A percentile compares a stretch with the other conserved stretches of the same genome.
Evolutionary conservation across 2,888 invertebrate species (phyloP).

Genomic region (Philonicus albiceps): DNA sequence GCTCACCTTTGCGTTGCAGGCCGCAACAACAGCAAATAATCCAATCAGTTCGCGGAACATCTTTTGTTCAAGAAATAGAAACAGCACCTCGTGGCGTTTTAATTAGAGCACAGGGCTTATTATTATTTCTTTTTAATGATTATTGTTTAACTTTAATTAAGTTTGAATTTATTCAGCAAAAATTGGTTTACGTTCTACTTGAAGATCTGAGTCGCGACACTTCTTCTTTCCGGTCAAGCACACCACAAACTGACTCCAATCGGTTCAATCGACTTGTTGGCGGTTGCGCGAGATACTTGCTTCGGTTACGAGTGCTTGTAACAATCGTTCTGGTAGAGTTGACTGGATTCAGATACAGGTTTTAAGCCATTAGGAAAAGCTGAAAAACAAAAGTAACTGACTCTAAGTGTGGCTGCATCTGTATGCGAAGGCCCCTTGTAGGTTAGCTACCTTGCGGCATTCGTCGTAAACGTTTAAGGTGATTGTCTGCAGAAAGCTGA

Average conservation of each 20-base stretch:
- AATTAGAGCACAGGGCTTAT: background rate
- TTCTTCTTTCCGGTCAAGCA: background rate
- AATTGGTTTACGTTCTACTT: background rate
- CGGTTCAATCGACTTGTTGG: background rate
- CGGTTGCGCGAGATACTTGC: background rate
- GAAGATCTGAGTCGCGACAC: background rate
- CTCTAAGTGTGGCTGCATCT: background rate
- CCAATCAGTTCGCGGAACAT: slow-evolving; percentile 47
- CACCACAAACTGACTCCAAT: background rate
- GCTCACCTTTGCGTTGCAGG: slow-evolving; percentile 51
- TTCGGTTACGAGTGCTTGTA: background rate
- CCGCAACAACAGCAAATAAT: slow-evolving; percentile 54
- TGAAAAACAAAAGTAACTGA: background rate
- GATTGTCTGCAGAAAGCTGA: background rate
- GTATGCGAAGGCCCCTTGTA: background rate
- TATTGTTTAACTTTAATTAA: slow-evolving; percentile 22
- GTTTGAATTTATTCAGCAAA: slow-evolving; percentile 6
- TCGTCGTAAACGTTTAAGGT: background rate
- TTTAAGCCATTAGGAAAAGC: background rate
- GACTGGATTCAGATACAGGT: background rate
- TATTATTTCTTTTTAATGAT: background rate
- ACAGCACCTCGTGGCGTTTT: background rate
- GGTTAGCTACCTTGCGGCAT: background rate
- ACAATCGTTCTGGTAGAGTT: background rate
- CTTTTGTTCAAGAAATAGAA: slow-evolving; percentile 44